These are phyloP conservation scores for Meteorus sp. DNA, from an alignment of 1,140 invertebrate genomes.

Conservation along the genomic window DNA sequence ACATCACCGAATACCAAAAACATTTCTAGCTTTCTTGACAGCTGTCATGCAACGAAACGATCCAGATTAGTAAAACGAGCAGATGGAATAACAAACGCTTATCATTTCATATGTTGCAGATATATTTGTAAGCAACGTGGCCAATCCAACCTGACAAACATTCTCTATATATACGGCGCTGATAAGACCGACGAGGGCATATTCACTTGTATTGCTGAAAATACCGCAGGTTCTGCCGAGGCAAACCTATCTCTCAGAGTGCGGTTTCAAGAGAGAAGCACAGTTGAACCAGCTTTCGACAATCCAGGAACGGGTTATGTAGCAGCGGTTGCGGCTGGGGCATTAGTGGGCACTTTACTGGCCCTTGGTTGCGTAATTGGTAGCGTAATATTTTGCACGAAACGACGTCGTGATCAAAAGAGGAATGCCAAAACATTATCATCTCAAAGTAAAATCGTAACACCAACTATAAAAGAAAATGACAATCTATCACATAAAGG, in stretches of 20 bases:
- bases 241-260: slow-evolving; percentile 76
- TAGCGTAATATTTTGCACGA: slow-evolving; percentile 46
- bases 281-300: slow-evolving; percentile 44
- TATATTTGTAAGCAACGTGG: slow-evolving; percentile 46
- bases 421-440: slow-evolving; percentile 42
- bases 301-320: slow-evolving; percentile 43
- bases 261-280: slow-evolving; percentile 42
- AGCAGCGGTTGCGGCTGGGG: slow-evolving; percentile 45
- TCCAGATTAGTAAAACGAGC: too few relatives aligned
- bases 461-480: slow-evolving; percentile 43
- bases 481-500: slow-evolving; percentile 21
- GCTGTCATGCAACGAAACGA: too few relatives aligned
- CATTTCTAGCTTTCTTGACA: background rate
- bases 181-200: slow-evolving; percentile 67
- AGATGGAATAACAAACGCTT: too few relatives aligned
- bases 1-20: background rate
- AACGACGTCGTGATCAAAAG: slow-evolving; percentile 42
- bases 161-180: slow-evolving; percentile 40
- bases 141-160: slow-evolving; percentile 46
- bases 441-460: slow-evolving; percentile 43
- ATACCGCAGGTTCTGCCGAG: slow-evolving; percentile 73
- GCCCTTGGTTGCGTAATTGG: slow-evolving; percentile 46
- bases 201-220: slow-evolving; percentile 80
- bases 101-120: slow-evolving; percentile 35
- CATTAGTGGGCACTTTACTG: slow-evolving; percentile 46